These are phyloP conservation scores for Catocala sponsa DNA, from an alignment of 2,888 invertebrate species.

Conservation along the genomic window DNA sequence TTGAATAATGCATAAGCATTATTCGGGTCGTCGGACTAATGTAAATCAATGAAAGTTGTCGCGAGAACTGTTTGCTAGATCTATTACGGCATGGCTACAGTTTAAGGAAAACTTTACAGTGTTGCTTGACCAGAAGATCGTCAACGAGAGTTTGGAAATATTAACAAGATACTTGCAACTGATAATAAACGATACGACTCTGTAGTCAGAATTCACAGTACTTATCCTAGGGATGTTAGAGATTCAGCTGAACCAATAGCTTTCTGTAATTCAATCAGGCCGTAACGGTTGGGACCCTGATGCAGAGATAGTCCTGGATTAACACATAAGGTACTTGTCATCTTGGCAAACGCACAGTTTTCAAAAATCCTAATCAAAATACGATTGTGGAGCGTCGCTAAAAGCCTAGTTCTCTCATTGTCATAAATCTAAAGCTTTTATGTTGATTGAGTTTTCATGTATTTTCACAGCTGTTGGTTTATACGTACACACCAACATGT, in stretches of 20 bases:
- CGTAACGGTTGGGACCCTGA: background rate
- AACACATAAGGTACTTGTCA: constrained; percentile 5
- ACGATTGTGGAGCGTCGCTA: background rate
- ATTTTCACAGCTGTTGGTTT: too few species aligned
- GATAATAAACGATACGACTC: too few species aligned
- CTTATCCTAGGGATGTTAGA: background rate
- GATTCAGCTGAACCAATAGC: background rate
- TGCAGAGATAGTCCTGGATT: constrained; percentile 5
- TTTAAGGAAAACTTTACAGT: background rate
- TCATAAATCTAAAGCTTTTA: background rate
- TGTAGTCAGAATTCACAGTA: background rate
- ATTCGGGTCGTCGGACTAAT: constrained; percentile 7
- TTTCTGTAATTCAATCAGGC: background rate
- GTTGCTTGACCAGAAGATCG: background rate
- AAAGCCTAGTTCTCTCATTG: too few species aligned
- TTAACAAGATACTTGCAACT: background rate
- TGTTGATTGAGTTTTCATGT: constrained; percentile 1
- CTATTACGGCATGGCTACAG: background rate
- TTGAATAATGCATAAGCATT: too few species aligned
- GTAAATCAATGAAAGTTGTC: constrained; percentile 1
- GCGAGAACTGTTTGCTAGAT: constrained; percentile 1
- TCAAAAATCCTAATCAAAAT: background rate
- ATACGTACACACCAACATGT: too few species aligned
- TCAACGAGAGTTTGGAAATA: background rate
- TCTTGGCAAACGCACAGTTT: background rate